Evolutionary conservation across 1,140 invertebrate species (phyloP), one percentile per base, ranked within the genome.

Genomic region (Nixonia krombeini): DNA sequence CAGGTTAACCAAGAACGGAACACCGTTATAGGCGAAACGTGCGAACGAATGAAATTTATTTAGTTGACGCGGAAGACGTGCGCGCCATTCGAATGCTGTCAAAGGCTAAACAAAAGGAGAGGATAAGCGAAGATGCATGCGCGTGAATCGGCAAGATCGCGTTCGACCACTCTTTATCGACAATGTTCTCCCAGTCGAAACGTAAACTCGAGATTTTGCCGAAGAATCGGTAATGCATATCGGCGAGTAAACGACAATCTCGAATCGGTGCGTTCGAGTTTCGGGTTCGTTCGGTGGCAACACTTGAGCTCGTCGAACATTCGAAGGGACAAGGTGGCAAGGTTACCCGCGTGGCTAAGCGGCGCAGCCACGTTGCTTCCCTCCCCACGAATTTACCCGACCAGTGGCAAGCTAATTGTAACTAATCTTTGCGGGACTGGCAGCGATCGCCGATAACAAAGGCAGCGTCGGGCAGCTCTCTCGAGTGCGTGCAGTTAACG

Each of bases 11-110:
- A 23, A 13, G 38, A 52, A 59, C 45, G 44, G 44, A 46, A 55
- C 58, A 67, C 69, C 69, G 63, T 67, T 72, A 72, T 46, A 35
- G 38, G 29, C 55, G 50, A 61, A 67, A 64, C 63, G 58, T 66
- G 62, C 16, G 50, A 61, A 55, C 55, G 44, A 52, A 51, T 61
- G 52, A 67, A 71, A 63, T 71, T 67, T 67, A 71, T 67, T 51
- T 62, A 31, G 45, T 52, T 59, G 58, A 63, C 45, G 58, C 58
- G 51, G 47, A 57, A 68, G 52, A 62, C 64, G 56, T 56, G 64
- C 56, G 46, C 49, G 52, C 40, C 46, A 57, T 56, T 46, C 42
- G 50, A 66, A 66, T 50, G 50, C 35, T 53, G 44, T 55, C 44
- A n/a, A 35, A 13, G 21, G 6, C 21, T 3, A 21, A 21, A 21